phyloP scores from a whole-genome alignment of 2,113 vertebrate genomes.

The Actinemys pallida region DNA sequence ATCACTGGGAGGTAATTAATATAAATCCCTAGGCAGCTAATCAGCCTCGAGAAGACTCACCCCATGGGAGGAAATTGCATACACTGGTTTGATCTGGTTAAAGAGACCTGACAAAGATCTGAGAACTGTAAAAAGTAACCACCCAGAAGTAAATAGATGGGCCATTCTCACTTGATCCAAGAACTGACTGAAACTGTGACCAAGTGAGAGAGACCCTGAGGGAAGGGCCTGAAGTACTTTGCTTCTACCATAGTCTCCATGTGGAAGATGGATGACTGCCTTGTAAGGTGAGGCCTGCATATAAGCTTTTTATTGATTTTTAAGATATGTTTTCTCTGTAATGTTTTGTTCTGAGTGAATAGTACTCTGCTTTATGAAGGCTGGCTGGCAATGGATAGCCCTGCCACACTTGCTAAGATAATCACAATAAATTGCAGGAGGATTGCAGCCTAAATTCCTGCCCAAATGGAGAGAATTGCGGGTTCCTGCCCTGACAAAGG shows the following conservation, averaged over 20 bases:
- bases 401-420: background rate
- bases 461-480: background rate
- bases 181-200: background rate
- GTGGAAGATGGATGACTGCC: background rate
- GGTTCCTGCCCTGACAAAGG: background rate
- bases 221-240: background rate
- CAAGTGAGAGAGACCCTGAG: background rate
- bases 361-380: background rate
- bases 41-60: background rate
- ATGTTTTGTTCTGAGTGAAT: background rate
- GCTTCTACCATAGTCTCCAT: background rate
- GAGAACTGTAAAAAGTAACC: background rate
- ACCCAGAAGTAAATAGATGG: background rate
- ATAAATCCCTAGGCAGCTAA: background rate
- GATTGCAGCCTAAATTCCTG: background rate
- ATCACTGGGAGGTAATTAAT: too few species aligned
- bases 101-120: background rate
- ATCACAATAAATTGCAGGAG: background rate
- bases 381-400: background rate
- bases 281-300: background rate
- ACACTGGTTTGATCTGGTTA: background rate
- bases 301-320: background rate
- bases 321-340: background rate
- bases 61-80: background rate
- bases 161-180: background rate